Evolutionary conservation across 2,113 vertebrate species (phyloP).

Genomic region (Phrynosoma platyrhinos): DNA sequence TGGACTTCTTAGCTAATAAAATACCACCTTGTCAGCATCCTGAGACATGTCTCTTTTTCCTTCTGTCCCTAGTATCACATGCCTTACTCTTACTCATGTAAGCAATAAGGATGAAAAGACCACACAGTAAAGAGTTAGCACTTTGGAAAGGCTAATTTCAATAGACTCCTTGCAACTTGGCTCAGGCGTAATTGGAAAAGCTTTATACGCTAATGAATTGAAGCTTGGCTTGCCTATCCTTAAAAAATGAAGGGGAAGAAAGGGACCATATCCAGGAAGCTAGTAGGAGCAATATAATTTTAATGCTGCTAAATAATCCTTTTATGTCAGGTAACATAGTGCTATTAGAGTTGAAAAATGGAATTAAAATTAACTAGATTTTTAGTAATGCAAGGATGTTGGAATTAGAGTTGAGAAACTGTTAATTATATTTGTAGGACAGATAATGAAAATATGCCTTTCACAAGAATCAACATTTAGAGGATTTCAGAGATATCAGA

Average conservation of each 20-base stretch:
- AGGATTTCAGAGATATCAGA: background rate
- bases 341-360: conserved; percentile 65
- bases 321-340: conserved; percentile 68
- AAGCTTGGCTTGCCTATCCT: conserved; percentile 52
- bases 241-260: background rate
- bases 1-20: no score
- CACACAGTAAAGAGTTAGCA: background rate
- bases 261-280: conserved; percentile 41
- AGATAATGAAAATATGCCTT: conserved; percentile 71
- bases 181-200: conserved; percentile 47
- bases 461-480: conserved; percentile 44
- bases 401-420: conserved; percentile 58
- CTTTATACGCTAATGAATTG: conserved; percentile 55
- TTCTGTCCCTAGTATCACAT: background rate
- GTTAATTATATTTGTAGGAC: conserved; percentile 69
- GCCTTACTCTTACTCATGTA: background rate
- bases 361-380: conserved; percentile 70
- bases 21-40: no score
- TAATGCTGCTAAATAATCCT: conserved; percentile 74
- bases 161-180: conserved; percentile 32
- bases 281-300: conserved; percentile 69
- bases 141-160: conserved; percentile 4
- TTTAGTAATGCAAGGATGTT: conserved; percentile 64
- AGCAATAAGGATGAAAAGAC: background rate
- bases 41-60: no score